phyloP scores from a whole-genome alignment of 2,797 vertebrate species.

The Pelobates cultripes region DNA sequence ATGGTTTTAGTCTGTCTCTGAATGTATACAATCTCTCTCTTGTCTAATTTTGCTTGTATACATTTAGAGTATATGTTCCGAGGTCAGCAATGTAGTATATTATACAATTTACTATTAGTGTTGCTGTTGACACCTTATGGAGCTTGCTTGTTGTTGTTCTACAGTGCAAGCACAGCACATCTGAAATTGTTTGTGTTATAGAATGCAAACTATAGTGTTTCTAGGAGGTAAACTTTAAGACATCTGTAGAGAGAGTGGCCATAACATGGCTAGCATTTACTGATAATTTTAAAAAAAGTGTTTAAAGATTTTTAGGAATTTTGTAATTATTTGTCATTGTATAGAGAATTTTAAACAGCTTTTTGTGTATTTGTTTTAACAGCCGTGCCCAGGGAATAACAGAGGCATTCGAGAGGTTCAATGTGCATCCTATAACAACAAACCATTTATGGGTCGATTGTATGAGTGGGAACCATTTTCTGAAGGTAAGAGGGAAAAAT shows the following conservation, averaged over 20 bases:
- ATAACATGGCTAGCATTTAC: background rate
- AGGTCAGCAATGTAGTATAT: too few species aligned
- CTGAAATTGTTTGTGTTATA: background rate
- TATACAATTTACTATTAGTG: too few species aligned
- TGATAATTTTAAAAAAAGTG: background rate
- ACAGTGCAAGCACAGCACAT: too few species aligned
- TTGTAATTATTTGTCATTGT: conserved; percentile 19
- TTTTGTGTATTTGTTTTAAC: conserved; percentile 53
- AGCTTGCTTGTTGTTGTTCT: too few species aligned
- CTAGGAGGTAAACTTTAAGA: background rate
- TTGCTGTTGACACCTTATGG: too few species aligned
- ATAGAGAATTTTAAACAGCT: conserved; percentile 47
- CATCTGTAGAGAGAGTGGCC: background rate
- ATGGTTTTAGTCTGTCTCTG: too few species aligned
- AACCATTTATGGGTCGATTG: conserved; percentile 92
- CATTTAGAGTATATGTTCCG: too few species aligned
- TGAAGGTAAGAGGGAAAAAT: conserved; percentile 78
- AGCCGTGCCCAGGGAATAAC: conserved; percentile 84
- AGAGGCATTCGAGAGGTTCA: conserved; percentile 86
- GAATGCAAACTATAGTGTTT: background rate
- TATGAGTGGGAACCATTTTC: conserved; percentile 96
- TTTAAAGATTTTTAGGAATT: conserved; percentile 6
- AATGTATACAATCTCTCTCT: too few species aligned
- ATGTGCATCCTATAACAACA: conserved; percentile 91
- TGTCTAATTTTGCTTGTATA: too few species aligned